Evolutionary conservation across 2,113 vertebrate species (phyloP), one percentile per base, ranked within the genome.

Genomic region (Onychostruthus taczanowskii): DNA sequence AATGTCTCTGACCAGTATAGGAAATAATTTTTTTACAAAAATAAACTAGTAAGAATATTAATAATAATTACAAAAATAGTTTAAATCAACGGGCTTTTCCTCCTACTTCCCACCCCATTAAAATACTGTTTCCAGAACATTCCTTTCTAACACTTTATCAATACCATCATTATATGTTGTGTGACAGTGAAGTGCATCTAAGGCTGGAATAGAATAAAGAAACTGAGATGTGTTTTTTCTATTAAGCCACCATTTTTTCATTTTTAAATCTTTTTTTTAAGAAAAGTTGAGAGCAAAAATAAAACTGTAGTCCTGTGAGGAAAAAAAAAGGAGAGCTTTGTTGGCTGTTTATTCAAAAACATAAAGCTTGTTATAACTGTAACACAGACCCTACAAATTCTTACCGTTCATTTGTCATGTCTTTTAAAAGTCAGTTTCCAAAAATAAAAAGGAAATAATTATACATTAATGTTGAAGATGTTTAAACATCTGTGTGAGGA

Each of bases 111-210:
- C 30, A 46, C 6, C 6, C 10, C n/a, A 91, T 64, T 46, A 50
- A 94, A 85, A 95, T 58, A 35, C 44, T 88, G 70, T 88, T 95
- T 93, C 83, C 46, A 84, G 9, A 95, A 63, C 62, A 56, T 81
- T 85, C 49, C 59, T 89, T 94, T 69, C 62, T 33, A 95, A 92
- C 23, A 92, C 19, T 55, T 55, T 89, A 84, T 94, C 27, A 66
- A 67, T 90, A 15, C 21, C 23, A 11, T 53, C n/a, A 47, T 87
- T 68, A 27, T 26, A 27, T 49, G 26, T 35, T 55, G 11, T 66
- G 49, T 43, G n/a, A 70, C 41, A 95, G 23, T 64, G 84, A 96
- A 96, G 66, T 15, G 7, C 81, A 85, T 69, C 14, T 93, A 77
- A 85, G 68, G 15, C 22, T 50, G 53, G 52, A 92, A 73, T 0